Evolutionary conservation across 2,888 invertebrate species (phyloP), one percentile per base, ranked within the genome.

Genomic region (Celastrina argiolus): DNA sequence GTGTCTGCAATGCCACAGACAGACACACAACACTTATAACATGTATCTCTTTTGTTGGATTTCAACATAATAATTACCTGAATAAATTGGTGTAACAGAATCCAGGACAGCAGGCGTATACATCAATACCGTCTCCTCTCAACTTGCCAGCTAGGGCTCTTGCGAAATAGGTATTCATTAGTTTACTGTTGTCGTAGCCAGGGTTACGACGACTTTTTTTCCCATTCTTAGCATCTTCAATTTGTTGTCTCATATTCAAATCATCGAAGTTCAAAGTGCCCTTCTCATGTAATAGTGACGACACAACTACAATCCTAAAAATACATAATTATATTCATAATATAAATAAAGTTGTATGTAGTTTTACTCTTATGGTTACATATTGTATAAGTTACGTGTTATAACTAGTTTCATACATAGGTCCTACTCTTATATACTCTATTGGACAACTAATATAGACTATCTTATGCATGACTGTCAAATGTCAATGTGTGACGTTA

Each of bases 51-150:
- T n/a, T n/a, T n/a, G n/a, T n/a, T n/a, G n/a, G n/a, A n/a, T n/a
- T n/a, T n/a, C n/a, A n/a, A n/a, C n/a, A n/a, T 31, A 1, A 67
- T 56, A 63, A 81, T 76, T 93, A 92, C 84, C 96, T 92, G 78
- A 95, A 96, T 63, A 97, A 84, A 70, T 94, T 94, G 0, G 96
- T 96, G 74, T 94, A 95, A 59, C 95, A 95, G 88, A 96, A 96
- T 7, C 96, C 97, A 0, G 97, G 97, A 75, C 96, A 96, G 70
- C 95, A 92, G 31, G 94, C 92, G 74, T 94, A 94, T 0, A 94
- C 94, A 72, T 93, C 93, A 18, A 95, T 88, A 0, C 93, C 94
- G 0, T 84, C 88, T 16, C 91, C 89, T 72, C 88, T 83, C 6
- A 92, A 78, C 71, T 91, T 88, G 66, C 91, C 92, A 0, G 95